Base-by-base conservation (phyloP, 37 sponge, comb jelly and placozoan genomes). In the Chondrosia reniformis region DNA sequence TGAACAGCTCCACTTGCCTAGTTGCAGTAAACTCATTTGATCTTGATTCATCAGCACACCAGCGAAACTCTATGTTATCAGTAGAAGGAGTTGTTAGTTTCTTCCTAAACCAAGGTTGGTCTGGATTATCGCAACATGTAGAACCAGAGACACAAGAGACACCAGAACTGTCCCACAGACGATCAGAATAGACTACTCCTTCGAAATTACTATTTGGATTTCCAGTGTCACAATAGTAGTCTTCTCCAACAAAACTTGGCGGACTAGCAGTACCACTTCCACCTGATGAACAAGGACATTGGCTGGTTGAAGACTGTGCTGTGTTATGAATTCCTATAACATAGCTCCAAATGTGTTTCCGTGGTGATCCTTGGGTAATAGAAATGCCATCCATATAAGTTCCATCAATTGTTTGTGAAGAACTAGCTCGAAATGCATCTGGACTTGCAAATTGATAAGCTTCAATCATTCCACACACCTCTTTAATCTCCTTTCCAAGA, bases 141-240 rank as follows among this genome's bases (percentile, higher is more conserved):
- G 40, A 42, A n/a, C 40, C 15, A 39, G n/a, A 15, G n/a, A 44
- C 39, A 41, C 38, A 9, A 40, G 44, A 69, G 22, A 39, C 21
- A 69, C 72, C 36, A 40, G 25, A 69, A 25, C 19, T 31, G 24
- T 44, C 22, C 72, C 72, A 69, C 36, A 69, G 41, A 19, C n/a
- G 42, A 40, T n/a, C 42, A 25, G 72, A 6, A 22, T 39, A 39
- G 15, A 69, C n/a, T 21, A 9, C 22, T 17, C 72, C 43, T 43
- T 21, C 22, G 15, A 21, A 17, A 2, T 4, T 24, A n/a, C n/a
- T n/a, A 39, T 6, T 40, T 38, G 38, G 15, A 13, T 37, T 69
- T n/a, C n/a, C n/a, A 69, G 72, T 43, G 72, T 37, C 41, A 39
- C 72, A 69, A 44, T 69, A 69, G 41, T 69, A 69, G 44, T 69